Evolutionary conservation across 2,888 invertebrate genomes (phyloP), one percentile per base, ranked within the genome.

Genomic region (Calliopum simillimum): DNA sequence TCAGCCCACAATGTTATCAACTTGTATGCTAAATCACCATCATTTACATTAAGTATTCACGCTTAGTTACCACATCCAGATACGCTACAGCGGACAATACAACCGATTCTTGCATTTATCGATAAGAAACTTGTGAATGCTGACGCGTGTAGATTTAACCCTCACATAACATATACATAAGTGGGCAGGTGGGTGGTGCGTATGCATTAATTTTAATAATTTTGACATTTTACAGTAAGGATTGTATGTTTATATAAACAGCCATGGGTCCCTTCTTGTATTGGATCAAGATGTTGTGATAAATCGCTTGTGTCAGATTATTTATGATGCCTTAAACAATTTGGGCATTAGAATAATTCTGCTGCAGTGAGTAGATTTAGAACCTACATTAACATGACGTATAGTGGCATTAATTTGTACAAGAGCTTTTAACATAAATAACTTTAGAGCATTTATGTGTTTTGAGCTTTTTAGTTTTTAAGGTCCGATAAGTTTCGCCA

Each of bases 21-120:
- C 71, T 67, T 19, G 16, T 47, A 43, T 53, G 49, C 49, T 65
- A 61, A 73, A 71, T 74, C 71, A 55, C 70, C 71, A 55, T 70
- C 70, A 49, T 68, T 74, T 69, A 43, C 71, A 73, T 72, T 71
- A 75, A 70, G 70, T 33, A 33, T 49, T 41, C 56, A 47, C 51
- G 65, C 53, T 43, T 46, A 19, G 49, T 46, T 25, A 13, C 46
- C 23, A n/a, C n/a, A 21, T 43, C 4, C 33, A 33, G 33, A 33
- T 8, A 8, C 4, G 33, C 2, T 33, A 8, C 33, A 33, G 4
- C 8, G 33, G 1, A 33, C 33, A 33, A 33, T 8, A 33, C 33
- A 33, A 33, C 33, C 33, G 33, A 33, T 33, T 33, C 8, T 33
- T 33, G 8, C 33, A 33, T 33, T 33, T 33, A 33, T 33, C 33